phyloP scores from a whole-genome alignment of 1,140 invertebrate species.

The Ladona fulva region DNA sequence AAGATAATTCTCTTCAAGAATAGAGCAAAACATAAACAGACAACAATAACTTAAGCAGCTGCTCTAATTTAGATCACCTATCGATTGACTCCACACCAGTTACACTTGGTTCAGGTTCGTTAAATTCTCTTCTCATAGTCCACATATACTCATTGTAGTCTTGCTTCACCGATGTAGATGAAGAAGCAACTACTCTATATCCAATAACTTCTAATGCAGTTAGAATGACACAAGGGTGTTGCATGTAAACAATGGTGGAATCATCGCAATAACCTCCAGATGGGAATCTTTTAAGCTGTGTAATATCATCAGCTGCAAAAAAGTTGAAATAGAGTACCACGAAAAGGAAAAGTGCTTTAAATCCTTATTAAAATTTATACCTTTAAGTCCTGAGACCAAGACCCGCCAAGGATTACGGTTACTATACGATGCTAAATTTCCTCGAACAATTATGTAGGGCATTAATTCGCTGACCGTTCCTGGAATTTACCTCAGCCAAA shows the following conservation, averaged over 20 bases:
- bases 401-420: slow-evolving; percentile 76
- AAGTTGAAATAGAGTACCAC: too few species aligned
- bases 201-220: slow-evolving; percentile 76
- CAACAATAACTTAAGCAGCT: slow-evolving; percentile 27
- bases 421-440: slow-evolving; percentile 74
- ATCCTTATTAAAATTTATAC: slow-evolving; percentile 35
- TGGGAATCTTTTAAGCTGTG: slow-evolving; percentile 66
- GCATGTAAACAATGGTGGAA: slow-evolving; percentile 71
- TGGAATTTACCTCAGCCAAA: too few species aligned
- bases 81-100: slow-evolving; percentile 16
- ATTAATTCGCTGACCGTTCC: slow-evolving; percentile 37
- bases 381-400: slow-evolving; percentile 72
- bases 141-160: slow-evolving; percentile 85
- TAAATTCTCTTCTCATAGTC: slow-evolving; percentile 82
- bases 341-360: too few species aligned
- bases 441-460: slow-evolving; percentile 79
- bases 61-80: slow-evolving; percentile 27
- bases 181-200: slow-evolving; percentile 73
- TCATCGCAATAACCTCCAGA: slow-evolving; percentile 69
- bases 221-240: slow-evolving; percentile 76
- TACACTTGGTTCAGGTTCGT: slow-evolving; percentile 55
- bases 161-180: slow-evolving; percentile 71
- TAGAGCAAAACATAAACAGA: not conserved
- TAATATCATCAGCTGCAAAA: slow-evolving; percentile 62
- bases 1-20: not conserved